These are phyloP conservation scores for Trachythela sp. DNA, from an alignment of 64 coral and sea anemone species.

Conservation along the genomic window DNA sequence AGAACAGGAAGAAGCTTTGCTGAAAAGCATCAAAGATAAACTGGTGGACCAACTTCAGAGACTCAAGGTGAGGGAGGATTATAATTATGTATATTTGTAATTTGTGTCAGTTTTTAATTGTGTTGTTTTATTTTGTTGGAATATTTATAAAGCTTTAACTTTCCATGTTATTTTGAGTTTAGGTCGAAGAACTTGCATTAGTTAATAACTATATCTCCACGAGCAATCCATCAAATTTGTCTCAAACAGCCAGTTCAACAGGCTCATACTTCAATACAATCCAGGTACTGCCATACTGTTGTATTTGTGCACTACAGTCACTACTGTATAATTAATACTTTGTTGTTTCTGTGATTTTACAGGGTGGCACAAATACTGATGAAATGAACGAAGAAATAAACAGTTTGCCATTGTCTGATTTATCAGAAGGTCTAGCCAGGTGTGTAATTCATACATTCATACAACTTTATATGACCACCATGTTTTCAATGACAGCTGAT, in stretches of 20 bases:
- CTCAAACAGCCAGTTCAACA: background rate
- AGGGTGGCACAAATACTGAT: background rate
- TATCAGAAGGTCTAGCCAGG: background rate
- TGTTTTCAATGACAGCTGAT: too few relatives aligned
- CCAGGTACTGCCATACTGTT: too few relatives aligned
- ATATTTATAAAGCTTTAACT: too few relatives aligned
- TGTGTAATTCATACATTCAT: background rate
- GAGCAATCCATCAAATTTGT: background rate
- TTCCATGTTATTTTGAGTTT: background rate
- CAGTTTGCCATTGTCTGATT: background rate
- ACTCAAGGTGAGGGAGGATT: background rate
- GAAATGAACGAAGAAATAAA: background rate
- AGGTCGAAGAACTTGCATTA: background rate
- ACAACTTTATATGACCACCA: background rate
- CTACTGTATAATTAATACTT: background rate
- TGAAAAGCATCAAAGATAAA: background rate
- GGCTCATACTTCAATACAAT: background rate
- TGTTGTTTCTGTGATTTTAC: background rate
- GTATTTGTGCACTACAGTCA: too few relatives aligned
- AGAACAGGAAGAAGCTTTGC: background rate
- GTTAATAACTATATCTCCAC: background rate
- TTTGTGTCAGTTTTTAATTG: background rate
- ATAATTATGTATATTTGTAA: too few relatives aligned
- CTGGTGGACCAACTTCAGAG: background rate
- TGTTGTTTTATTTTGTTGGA: background rate